Evolutionary conservation across 1,140 invertebrate species (phyloP).

Genomic region (Venturia canescens): DNA sequence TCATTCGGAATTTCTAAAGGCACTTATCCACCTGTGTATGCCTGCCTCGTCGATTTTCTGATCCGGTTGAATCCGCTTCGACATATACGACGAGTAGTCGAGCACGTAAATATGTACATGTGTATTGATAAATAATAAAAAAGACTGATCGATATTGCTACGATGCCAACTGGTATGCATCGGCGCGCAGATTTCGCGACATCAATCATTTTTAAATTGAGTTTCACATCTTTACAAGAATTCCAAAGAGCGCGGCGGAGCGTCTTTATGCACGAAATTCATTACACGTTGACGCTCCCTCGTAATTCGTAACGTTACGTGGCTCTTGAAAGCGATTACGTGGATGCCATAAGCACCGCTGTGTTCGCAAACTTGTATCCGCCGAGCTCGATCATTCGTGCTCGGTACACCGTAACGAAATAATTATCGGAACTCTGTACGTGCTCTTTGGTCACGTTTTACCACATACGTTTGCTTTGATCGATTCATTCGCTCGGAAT

Average conservation of each 20-base stretch:
- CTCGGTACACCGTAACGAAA: slow-evolving; percentile 44
- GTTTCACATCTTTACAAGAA: slow-evolving; percentile 1
- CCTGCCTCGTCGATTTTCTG: background rate
- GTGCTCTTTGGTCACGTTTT: slow-evolving; percentile 17
- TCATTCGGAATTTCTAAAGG: slow-evolving; percentile 33
- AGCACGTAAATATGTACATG: background rate
- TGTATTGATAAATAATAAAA: background rate
- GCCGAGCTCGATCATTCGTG: slow-evolving; percentile 37
- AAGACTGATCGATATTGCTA: background rate
- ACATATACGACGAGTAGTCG: background rate
- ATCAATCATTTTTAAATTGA: background rate
- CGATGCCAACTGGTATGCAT: background rate
- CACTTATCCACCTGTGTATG: background rate
- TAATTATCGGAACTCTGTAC: slow-evolving; percentile 15
- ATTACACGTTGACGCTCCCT: slow-evolving; percentile 15
- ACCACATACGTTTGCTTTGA: background rate
- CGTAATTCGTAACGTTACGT: background rate
- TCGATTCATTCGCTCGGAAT: slow-evolving; percentile 26
- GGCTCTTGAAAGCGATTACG: background rate
- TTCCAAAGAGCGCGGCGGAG: background rate
- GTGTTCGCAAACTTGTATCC: background rate
- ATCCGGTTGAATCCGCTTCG: background rate
- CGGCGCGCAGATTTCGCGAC: background rate
- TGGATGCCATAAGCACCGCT: background rate
- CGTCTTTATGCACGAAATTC: background rate